phyloP scores from a whole-genome alignment of 2,888 invertebrate species.

The Luperina nickerlii region DNA sequence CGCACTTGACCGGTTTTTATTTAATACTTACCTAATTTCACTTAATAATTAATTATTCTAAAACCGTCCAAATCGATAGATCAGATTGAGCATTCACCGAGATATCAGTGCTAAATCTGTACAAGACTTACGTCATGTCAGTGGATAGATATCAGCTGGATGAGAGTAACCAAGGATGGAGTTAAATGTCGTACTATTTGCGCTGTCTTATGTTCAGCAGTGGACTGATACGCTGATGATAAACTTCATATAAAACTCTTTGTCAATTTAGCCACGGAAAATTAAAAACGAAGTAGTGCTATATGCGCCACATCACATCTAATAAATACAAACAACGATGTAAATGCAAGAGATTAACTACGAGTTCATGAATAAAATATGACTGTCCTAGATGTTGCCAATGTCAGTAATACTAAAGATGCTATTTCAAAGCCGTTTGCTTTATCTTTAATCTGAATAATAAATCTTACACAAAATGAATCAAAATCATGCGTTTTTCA shows the following conservation, averaged over 20 bases:
- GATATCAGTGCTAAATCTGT: conserved; percentile 38
- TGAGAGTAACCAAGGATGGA: conserved; percentile 9
- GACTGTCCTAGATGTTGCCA: conserved; percentile 38
- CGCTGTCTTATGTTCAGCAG: conserved; percentile 4
- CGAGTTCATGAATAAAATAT: conserved; percentile 48
- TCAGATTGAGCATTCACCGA: conserved; percentile 9
- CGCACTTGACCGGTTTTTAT: too few relatives aligned
- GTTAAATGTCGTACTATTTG: neutral
- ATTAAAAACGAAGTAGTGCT: conserved; percentile 5
- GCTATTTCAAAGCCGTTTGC: conserved; percentile 42
- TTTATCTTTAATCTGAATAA: conserved; percentile 33
- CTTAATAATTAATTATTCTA: neutral
- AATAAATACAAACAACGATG: conserved; percentile 35
- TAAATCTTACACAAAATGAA: conserved; percentile 25
- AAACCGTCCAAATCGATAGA: neutral
- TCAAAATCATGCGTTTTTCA: conserved; percentile 13
- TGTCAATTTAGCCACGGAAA: neutral
- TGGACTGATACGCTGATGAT: neutral
- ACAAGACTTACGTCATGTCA: conserved; percentile 25
- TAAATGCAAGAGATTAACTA: conserved; percentile 39
- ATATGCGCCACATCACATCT: conserved; percentile 18
- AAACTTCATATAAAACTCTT: conserved; percentile 2
- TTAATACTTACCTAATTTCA: neutral
- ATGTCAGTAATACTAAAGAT: conserved; percentile 48
- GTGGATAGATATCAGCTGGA: conserved; percentile 16